Evolutionary conservation across 2,888 invertebrate species (phyloP).

Genomic region (Drosophila imparisetae): DNA sequence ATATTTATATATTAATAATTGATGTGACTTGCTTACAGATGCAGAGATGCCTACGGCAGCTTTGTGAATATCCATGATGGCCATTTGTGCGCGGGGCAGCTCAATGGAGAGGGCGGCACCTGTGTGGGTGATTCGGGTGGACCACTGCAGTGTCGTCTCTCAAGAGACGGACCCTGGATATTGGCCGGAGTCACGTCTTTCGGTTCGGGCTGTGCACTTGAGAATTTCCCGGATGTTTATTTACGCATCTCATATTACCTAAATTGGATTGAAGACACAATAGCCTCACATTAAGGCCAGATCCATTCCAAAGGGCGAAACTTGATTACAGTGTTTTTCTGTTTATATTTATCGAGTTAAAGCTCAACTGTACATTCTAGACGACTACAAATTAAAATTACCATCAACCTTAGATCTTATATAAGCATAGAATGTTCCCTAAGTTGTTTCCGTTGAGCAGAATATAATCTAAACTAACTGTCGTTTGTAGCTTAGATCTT

Average conservation of each 20-base stretch:
- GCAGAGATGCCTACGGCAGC: conserved; percentile 87
- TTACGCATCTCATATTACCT: conserved; percentile 93
- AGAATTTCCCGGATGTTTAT: conserved; percentile 95
- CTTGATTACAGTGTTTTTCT: conserved; percentile 34
- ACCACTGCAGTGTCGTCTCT: conserved; percentile 92
- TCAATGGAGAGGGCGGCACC: conserved; percentile 94
- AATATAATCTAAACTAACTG: conserved; percentile 69
- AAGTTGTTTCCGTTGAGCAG: conserved; percentile 74
- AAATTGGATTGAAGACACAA: conserved; percentile 89
- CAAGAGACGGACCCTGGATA: conserved; percentile 92
- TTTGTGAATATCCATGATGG: conserved; percentile 89
- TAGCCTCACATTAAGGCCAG: conserved; percentile 74
- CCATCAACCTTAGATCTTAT: conserved; percentile 63
- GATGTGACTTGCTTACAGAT: conserved; percentile 76
- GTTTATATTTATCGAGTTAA: conserved; percentile 60
- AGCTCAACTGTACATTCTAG: conserved; percentile 62
- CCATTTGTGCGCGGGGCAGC: conserved; percentile 94
- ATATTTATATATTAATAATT: background rate
- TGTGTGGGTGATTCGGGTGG: conserved; percentile 97
- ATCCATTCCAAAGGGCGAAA: conserved; percentile 8
- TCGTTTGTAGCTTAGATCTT: conserved; percentile 48
- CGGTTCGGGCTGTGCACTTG: conserved; percentile 95
- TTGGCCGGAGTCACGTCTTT: conserved; percentile 95
- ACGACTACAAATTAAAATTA: conserved; percentile 43
- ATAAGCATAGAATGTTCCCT: conserved; percentile 73